phyloP scores from a whole-genome alignment of 2,113 vertebrate genomes.

The Ceratotherium simum region DNA sequence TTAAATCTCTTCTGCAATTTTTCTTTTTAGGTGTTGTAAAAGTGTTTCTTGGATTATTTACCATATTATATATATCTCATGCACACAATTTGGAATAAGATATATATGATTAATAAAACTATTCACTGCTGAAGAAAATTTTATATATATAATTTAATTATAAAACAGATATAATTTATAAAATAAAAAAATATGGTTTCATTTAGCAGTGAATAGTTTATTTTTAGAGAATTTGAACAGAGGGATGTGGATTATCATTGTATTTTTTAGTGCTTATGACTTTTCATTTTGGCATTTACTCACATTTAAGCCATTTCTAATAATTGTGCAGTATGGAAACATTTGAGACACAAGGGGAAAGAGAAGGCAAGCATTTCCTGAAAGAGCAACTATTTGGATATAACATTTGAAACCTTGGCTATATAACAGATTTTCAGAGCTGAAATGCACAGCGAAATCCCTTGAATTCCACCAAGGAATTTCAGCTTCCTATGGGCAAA shows the following conservation, averaged over 20 bases:
- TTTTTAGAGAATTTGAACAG: slow-evolving; percentile 20
- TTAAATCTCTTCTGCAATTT: neutral
- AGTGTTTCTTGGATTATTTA: slow-evolving; percentile 21
- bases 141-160: neutral
- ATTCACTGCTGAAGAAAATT: neutral
- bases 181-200: neutral
- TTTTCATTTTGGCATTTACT: neutral
- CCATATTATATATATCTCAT: neutral
- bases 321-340: neutral
- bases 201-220: neutral
- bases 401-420: neutral
- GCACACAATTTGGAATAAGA: neutral
- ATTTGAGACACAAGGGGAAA: neutral
- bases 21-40: neutral
- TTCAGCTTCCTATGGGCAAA: neutral
- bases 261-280: neutral
- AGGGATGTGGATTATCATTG: neutral
- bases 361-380: neutral
- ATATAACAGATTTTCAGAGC: neutral
- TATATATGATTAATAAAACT: neutral
- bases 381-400: neutral
- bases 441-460: neutral
- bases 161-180: neutral
- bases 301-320: neutral
- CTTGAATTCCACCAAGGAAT: neutral